These are phyloP conservation scores for Bembecia ichneumoniformis DNA, from an alignment of 2,888 invertebrate genomes.

Conservation along the genomic window DNA sequence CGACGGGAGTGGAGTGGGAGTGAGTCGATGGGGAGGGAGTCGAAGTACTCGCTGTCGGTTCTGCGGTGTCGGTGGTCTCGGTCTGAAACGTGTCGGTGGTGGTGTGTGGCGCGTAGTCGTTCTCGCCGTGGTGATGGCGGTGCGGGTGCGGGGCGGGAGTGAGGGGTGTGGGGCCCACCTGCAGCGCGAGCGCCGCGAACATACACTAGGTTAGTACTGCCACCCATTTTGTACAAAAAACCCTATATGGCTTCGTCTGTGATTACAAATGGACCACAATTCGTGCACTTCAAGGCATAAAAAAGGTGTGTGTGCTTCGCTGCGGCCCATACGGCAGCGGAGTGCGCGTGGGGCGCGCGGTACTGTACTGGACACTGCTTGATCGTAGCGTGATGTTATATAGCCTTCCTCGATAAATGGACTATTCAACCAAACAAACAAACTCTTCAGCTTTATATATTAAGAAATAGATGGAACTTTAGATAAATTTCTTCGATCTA, in stretches of 20 bases:
- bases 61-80: conserved; percentile 39
- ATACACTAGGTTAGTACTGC: conserved; percentile 63
- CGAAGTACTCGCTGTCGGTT: conserved; percentile 19
- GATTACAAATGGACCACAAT: conserved; percentile 22
- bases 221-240: conserved; percentile 23
- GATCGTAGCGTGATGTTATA: too few relatives aligned
- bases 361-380: too few relatives aligned
- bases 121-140: conserved; percentile 63
- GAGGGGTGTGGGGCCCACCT: conserved; percentile 39
- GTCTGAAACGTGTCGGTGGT: conserved; percentile 64
- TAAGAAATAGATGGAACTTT: too few relatives aligned
- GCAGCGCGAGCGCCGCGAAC: conserved; percentile 47
- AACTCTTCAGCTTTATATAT: too few relatives aligned
- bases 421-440: too few relatives aligned
- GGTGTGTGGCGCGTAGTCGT: conserved; percentile 41
- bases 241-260: conserved; percentile 32
- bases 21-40: conserved; percentile 11
- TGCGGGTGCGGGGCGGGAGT: conserved; percentile 44
- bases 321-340: too few relatives aligned
- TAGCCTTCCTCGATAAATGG: too few relatives aligned
- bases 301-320: not conserved
- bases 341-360: too few relatives aligned
- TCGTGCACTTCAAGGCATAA: not conserved
- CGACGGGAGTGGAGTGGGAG: conserved; percentile 6
- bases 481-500: too few relatives aligned